A percentile compares a stretch with the other conserved stretches of the same genome.
Evolutionary conservation across 2,888 invertebrate genomes (phyloP).

Genomic region (Malacosoma neustria): DNA sequence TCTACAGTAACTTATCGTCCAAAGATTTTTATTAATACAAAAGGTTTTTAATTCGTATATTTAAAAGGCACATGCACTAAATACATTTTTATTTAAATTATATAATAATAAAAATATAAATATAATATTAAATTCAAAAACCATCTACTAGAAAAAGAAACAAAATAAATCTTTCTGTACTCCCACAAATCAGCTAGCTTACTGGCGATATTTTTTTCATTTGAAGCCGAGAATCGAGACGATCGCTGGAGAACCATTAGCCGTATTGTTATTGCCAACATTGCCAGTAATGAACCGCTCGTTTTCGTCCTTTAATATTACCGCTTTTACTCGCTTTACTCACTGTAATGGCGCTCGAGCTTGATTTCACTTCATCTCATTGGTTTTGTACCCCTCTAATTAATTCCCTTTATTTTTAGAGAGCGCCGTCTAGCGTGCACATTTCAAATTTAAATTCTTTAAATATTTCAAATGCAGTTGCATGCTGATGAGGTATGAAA

Average conservation of each 20-base stretch:
- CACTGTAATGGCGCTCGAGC: conserved; percentile 45
- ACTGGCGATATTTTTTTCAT: conserved; percentile 43
- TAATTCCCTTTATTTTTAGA: conserved; percentile 41
- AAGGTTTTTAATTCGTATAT: too few relatives aligned
- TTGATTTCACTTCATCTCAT: conserved; percentile 54
- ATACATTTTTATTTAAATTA: too few relatives aligned
- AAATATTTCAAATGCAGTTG: conserved; percentile 42
- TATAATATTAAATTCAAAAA: too few relatives aligned
- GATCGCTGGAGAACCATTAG: conserved; percentile 61
- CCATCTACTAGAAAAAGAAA: background rate
- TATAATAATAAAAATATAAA: too few relatives aligned
- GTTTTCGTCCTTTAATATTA: conserved; percentile 66
- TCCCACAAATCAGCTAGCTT: conserved; percentile 37
- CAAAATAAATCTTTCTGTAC: background rate
- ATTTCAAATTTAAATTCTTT: conserved; percentile 42
- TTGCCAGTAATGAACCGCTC: conserved; percentile 68
- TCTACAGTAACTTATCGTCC: too few relatives aligned
- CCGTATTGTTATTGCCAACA: conserved; percentile 70
- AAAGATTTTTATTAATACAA: too few relatives aligned
- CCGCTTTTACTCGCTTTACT: conserved; percentile 55
- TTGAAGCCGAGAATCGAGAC: conserved; percentile 49
- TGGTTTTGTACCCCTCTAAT: conserved; percentile 47
- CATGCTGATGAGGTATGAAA: conserved; percentile 50
- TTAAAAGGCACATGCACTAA: too few relatives aligned
- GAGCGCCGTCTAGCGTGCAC: conserved; percentile 21